Evolutionary conservation across 2,797 vertebrate species (phyloP), one percentile per base, ranked within the genome.

Genomic region (Momotus momota): DNA sequence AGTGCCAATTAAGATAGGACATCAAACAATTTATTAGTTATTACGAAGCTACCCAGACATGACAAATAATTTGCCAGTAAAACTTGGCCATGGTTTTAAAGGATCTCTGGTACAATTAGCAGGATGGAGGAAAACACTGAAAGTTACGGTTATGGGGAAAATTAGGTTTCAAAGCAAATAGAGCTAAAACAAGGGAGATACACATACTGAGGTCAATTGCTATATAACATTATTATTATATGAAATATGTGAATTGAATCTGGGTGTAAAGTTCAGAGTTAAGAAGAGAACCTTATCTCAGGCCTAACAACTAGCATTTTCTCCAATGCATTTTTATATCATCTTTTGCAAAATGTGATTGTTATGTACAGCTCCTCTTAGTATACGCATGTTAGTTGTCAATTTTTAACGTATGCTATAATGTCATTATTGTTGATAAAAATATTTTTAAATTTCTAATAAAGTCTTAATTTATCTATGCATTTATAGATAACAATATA

Each of bases 1-100:
- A 94, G 67, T 79, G 54, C 61, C 89, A 96, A 85, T 96, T 96
- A 96, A 93, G 54, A 93, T 17, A 95, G 46, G 31, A 51, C 23
- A 86, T 84, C 89, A 93, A 91, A 85, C 72, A 85, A 94, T 55
- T 58, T 91, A 72, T 81, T 93, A 90, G 60, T 83, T 88, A 93
- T 81, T 92, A 95, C 82, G 41, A 91, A 84, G 74, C 38, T 85
- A 82, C 79, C 49, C 40, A 94, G 78, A 96, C 35, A 40, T 54
- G n/a, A 54, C 5, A 35, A 95, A 93, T 54, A 84, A 64, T 52
- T 94, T 93, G 31, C 87, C 67, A 57, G 40, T 45, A 61, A 94
- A 81, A 95, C 83, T 62, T 88, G 14, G 74, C 94, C 45, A 65
- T 55, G 7, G 13, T 70, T 95, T 97, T 91, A 95, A 90, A 88